phyloP scores from a whole-genome alignment of 2,888 invertebrate species.

The Drosophila kokeensis region DNA sequence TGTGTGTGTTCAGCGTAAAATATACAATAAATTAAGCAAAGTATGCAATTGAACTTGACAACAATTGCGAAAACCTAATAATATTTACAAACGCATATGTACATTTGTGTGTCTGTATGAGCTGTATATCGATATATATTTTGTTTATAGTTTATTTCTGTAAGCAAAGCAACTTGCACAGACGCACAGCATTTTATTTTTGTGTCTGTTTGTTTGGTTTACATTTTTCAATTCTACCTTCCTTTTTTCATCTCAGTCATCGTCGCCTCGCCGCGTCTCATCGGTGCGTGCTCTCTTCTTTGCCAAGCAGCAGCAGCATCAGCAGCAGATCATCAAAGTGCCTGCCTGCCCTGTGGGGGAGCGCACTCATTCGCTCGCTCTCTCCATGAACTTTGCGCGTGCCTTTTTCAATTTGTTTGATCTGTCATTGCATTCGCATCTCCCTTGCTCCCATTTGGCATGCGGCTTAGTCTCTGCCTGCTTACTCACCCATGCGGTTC shows the following conservation, averaged over 20 bases:
- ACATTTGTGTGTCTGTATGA: slow-evolving; percentile 2
- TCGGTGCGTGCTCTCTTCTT: slow-evolving; percentile 8
- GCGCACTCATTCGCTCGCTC: neutral
- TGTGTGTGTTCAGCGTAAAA: slow-evolving; percentile 27
- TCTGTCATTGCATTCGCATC: slow-evolving; percentile 50
- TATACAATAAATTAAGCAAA: slow-evolving; percentile 23
- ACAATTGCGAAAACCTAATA: slow-evolving; percentile 48
- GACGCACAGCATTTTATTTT: slow-evolving; percentile 45
- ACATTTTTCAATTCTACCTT: slow-evolving; percentile 55
- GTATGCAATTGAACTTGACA: slow-evolving; percentile 59
- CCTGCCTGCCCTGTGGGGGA: slow-evolving; percentile 10
- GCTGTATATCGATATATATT: slow-evolving; percentile 46
- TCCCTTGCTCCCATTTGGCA: slow-evolving; percentile 9
- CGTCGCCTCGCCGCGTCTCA: slow-evolving; percentile 13
- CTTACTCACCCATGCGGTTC: slow-evolving; percentile 10
- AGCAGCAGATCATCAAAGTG: slow-evolving; percentile 30
- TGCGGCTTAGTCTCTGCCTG: slow-evolving; percentile 4
- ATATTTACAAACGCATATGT: slow-evolving; percentile 13
- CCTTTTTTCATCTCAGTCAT: slow-evolving; percentile 30
- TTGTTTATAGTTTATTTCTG: slow-evolving; percentile 72
- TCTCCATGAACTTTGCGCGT: slow-evolving; percentile 53
- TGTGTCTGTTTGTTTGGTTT: slow-evolving; percentile 72
- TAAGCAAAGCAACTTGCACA: slow-evolving; percentile 44
- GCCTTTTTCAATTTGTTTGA: slow-evolving; percentile 55
- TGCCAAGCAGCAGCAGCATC: neutral